These are phyloP conservation scores for Hippoglossus stenolepis DNA, from an alignment of 2,113 vertebrate genomes.

Conservation along the genomic window DNA sequence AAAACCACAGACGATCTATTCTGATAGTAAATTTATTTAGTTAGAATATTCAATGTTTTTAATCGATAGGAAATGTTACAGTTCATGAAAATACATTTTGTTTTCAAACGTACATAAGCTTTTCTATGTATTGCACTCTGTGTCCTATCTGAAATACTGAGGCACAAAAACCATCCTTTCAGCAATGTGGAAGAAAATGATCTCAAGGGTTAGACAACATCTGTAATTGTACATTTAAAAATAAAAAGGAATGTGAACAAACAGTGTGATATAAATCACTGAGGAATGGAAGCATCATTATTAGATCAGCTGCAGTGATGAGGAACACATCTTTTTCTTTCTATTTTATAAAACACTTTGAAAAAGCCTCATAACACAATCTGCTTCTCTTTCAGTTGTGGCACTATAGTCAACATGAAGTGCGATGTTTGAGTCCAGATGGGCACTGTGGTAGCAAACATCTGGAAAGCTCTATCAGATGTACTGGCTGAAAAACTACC, in stretches of 20 bases:
- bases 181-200: slow-evolving; percentile 12
- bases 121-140: slow-evolving; percentile 38
- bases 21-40: slow-evolving; percentile 57
- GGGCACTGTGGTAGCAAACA: too few relatives aligned
- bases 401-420: not conserved
- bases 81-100: slow-evolving; percentile 65
- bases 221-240: not conserved
- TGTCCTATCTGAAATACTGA: slow-evolving; percentile 43
- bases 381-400: not conserved
- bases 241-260: not conserved
- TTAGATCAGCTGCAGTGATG: not conserved
- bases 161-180: slow-evolving; percentile 28
- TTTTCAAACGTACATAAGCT: not conserved
- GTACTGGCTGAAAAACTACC: not conserved
- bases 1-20: not conserved
- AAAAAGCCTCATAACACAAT: slow-evolving; percentile 12
- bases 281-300: slow-evolving; percentile 15
- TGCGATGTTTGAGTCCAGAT: not conserved
- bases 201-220: slow-evolving; percentile 3
- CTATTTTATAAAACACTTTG: not conserved
- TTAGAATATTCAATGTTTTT: slow-evolving; percentile 37
- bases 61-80: slow-evolving; percentile 47
- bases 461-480: not conserved
- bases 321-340: not conserved
- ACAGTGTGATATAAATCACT: slow-evolving; percentile 3